phyloP scores from a whole-genome alignment of 1,140 invertebrate species.

The Macrocentrus cingulum region DNA sequence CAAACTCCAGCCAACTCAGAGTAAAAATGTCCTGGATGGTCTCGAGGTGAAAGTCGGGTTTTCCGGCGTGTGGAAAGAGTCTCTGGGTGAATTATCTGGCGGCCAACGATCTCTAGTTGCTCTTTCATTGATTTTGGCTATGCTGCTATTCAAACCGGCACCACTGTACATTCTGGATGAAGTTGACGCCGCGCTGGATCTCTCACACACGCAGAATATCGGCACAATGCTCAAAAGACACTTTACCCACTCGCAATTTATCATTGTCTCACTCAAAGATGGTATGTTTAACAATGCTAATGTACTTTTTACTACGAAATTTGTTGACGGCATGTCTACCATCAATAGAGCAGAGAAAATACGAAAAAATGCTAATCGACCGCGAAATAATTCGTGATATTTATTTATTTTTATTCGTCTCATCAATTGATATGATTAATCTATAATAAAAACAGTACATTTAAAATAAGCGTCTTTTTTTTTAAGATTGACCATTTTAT shows the following conservation, averaged over 20 bases:
- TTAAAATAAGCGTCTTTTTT: no score
- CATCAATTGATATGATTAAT: constrained; percentile 5
- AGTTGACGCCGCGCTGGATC: constrained; percentile 97
- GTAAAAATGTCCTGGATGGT: constrained; percentile 77
- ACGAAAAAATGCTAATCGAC: constrained; percentile 25
- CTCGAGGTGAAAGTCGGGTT: constrained; percentile 93
- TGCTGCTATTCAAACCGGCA: constrained; percentile 96
- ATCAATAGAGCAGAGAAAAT: constrained; percentile 69
- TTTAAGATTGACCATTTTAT: no score
- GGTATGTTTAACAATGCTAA: constrained; percentile 99
- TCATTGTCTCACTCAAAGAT: constrained; percentile 98
- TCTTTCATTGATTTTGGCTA: constrained; percentile 92
- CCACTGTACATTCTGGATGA: constrained; percentile 99
- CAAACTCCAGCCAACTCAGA: constrained; percentile 76
- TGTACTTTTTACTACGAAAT: constrained; percentile 93
- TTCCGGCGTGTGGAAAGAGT: constrained; percentile 95
- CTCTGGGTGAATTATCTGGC: constrained; percentile 91
- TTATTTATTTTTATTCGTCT: not conserved
- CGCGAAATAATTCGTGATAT: constrained; percentile 18
- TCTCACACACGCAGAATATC: constrained; percentile 99
- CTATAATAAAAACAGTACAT: no score
- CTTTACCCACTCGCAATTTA: constrained; percentile 96
- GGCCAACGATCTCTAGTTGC: constrained; percentile 96
- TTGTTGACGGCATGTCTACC: constrained; percentile 93
- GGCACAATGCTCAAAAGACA: constrained; percentile 93